phyloP scores from a whole-genome alignment of 2,113 vertebrate genomes.

The Saguinus imperator region DNA sequence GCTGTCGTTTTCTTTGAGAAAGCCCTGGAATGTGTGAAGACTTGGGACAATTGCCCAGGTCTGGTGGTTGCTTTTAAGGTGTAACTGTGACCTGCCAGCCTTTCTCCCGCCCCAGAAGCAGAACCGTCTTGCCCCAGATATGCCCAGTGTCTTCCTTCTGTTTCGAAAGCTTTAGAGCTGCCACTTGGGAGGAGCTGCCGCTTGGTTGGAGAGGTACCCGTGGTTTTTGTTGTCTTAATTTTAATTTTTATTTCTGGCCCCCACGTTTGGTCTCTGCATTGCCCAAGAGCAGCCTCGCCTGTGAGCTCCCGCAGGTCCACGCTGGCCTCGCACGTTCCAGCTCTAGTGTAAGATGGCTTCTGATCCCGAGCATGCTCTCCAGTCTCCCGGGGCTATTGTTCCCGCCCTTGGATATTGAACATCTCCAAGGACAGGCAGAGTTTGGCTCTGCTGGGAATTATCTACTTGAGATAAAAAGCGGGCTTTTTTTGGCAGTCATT shows the following conservation, averaged over 20 bases:
- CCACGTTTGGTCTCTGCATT: fast-evolving
- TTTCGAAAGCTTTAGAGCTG: no score
- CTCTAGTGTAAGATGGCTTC: background rate
- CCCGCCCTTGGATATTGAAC: background rate
- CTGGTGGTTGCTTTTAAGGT: background rate
- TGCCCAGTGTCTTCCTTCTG: fast-evolving
- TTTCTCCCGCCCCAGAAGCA: background rate
- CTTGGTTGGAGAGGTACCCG: no score
- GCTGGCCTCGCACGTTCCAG: fast-evolving
- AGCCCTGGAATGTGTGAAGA: fast-evolving
- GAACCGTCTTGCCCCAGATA: fast-evolving
- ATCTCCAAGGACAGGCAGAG: background rate
- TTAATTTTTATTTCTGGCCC: no score
- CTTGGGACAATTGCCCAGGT: background rate
- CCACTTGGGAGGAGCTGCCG: no score
- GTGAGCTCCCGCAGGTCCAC: background rate
- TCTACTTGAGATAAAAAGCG: background rate
- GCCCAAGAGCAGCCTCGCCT: fast-evolving
- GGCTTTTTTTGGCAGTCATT: fast-evolving
- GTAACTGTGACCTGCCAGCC: fast-evolving
- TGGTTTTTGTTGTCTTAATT: no score
- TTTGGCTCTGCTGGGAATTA: fast-evolving
- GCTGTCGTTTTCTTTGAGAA: fast-evolving
- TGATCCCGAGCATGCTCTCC: fast-evolving
- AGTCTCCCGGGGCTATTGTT: background rate